Evolutionary conservation across 2,797 vertebrate genomes (phyloP).

Genomic region (Australoheros facetus): DNA sequence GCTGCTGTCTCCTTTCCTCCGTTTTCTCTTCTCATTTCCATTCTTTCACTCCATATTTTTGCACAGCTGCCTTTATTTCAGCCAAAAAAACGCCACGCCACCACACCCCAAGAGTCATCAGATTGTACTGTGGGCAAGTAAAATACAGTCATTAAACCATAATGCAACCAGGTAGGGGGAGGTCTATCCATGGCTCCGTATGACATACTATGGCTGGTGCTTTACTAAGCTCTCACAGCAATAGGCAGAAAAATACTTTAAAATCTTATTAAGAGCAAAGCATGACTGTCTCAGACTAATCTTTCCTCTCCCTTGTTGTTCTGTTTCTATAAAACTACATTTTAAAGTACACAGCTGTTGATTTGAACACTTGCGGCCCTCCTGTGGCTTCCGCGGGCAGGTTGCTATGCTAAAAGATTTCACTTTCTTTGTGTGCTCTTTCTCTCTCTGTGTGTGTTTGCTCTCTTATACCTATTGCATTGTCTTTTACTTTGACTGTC

Average conservation of each 20-base stretch:
- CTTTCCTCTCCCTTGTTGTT: conserved; percentile 11
- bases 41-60: background rate
- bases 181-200: conserved; percentile 5
- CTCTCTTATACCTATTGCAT: background rate
- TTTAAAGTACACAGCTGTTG: conserved; percentile 21
- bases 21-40: background rate
- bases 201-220: conserved; percentile 15
- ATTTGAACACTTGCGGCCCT: background rate
- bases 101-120: background rate
- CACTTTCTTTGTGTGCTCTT: background rate
- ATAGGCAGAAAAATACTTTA: conserved; percentile 30
- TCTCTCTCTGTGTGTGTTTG: background rate
- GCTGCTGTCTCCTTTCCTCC: background rate
- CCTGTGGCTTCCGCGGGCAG: background rate
- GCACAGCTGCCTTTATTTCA: conserved; percentile 27
- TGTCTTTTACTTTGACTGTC: background rate
- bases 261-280: conserved; percentile 34
- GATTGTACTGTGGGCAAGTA: background rate
- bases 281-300: conserved; percentile 29
- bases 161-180: conserved; percentile 39
- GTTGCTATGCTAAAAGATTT: conserved; percentile 2
- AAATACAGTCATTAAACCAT: conserved; percentile 31
- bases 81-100: conserved; percentile 37
- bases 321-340: conserved; percentile 26
- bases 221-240: conserved; percentile 13